Conservation (phyloP, 2,888 invertebrate genomes). For the Melipona beecheii region DNA sequence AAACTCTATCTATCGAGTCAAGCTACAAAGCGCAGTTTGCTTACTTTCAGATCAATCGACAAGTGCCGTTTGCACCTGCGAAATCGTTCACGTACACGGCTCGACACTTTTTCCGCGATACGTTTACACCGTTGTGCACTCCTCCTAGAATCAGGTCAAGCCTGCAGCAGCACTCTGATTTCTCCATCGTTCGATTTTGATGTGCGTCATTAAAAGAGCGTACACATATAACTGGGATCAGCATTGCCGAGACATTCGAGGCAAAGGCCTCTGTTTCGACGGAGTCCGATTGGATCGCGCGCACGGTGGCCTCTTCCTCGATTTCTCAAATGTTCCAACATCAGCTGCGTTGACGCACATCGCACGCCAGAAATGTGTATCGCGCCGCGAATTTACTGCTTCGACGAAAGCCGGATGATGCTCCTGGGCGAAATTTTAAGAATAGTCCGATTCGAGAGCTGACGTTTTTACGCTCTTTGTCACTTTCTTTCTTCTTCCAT, state of each 20-base stretch:
- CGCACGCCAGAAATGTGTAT: constrained; percentile 18
- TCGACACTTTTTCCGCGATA: constrained; percentile 34
- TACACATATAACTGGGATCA: constrained; percentile 55
- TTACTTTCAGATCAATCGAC: constrained; percentile 27
- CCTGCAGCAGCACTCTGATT: constrained; percentile 44
- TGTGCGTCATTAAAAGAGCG: constrained; percentile 63
- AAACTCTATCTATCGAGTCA: too few species aligned
- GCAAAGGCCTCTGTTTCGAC: constrained; percentile 17
- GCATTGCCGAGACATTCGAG: constrained; percentile 45
- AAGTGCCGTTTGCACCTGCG: constrained; percentile 27
- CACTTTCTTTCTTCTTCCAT: not conserved
- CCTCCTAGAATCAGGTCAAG: constrained; percentile 64
- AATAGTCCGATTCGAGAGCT: constrained; percentile 4
- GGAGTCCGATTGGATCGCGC: constrained; percentile 14
- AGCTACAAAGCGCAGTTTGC: constrained; percentile 22
- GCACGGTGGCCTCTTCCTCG: not conserved
- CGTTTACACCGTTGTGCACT: constrained; percentile 63
- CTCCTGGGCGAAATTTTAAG: not conserved
- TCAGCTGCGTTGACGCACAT: constrained; percentile 36
- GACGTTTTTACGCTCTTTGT: constrained; percentile 16
- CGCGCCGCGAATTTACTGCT: constrained; percentile 28
- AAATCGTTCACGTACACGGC: constrained; percentile 17
- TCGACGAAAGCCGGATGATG: constrained; percentile 22
- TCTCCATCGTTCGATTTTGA: constrained; percentile 62
- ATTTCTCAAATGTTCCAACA: constrained; percentile 26